Conservation (phyloP, 1,140 invertebrate species). For the Pogonus chalceus region DNA sequence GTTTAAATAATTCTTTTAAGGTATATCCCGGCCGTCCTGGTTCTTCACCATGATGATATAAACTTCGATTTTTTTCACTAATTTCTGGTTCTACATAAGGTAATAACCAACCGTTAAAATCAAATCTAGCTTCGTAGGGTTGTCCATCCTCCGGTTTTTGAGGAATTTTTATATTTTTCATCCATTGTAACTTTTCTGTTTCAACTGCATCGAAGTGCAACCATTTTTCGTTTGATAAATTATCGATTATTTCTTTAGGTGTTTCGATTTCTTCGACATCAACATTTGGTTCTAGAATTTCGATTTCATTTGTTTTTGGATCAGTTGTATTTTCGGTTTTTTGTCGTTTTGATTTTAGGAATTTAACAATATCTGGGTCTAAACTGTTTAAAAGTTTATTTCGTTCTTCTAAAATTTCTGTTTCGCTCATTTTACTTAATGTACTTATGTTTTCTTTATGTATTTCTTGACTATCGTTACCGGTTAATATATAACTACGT, state of each 20-base stretch:
- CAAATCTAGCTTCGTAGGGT: constrained; percentile 61
- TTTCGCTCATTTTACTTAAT: constrained; percentile 55
- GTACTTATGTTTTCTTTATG: constrained; percentile 63
- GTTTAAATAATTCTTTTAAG: constrained; percentile 71
- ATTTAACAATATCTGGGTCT: constrained; percentile 54
- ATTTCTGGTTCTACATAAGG: constrained; percentile 53
- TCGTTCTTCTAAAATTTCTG: constrained; percentile 67
- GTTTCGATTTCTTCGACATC: constrained; percentile 24
- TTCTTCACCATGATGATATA: constrained; percentile 89
- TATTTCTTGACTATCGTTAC: constrained; percentile 48
- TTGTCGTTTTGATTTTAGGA: constrained; percentile 45
- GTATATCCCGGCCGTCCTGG: constrained; percentile 82
- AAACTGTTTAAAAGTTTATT: constrained; percentile 52
- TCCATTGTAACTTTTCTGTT: constrained; percentile 77
- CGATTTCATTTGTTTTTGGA: constrained; percentile 25
- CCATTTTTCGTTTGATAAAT: constrained; percentile 57
- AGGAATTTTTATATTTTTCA: constrained; percentile 53
- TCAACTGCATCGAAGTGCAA: constrained; percentile 74
- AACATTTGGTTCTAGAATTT: constrained; percentile 17
- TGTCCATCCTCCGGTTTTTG: constrained; percentile 36
- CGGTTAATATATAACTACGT: constrained; percentile 44
- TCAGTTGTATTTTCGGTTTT: constrained; percentile 22
- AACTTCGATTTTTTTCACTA: constrained; percentile 46
- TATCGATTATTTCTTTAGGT: constrained; percentile 43
- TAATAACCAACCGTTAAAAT: constrained; percentile 55